Percentiles rank a stretch among this genome's conserved stretches.
phyloP scores from a whole-genome alignment of 1,140 invertebrate genomes.

The Babylonia areolata region DNA sequence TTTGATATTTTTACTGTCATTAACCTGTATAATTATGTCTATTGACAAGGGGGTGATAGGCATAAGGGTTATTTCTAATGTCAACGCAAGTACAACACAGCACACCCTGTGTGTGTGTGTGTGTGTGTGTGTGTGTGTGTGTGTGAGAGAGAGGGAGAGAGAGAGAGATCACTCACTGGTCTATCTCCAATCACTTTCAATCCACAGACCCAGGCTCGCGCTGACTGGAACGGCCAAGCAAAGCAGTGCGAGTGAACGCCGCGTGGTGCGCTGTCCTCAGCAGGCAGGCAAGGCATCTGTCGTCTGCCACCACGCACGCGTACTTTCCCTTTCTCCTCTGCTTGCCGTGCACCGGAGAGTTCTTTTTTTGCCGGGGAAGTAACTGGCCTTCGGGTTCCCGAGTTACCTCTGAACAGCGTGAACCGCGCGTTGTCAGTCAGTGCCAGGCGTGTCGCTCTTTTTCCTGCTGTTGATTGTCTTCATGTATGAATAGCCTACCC shows the following conservation, averaged over 20 bases:
- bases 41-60: too few species aligned
- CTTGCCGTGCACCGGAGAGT: neutral
- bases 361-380: neutral
- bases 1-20: too few species aligned
- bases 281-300: too few species aligned
- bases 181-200: neutral
- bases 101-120: too few species aligned
- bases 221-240: neutral
- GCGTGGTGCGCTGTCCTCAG: neutral
- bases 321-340: neutral
- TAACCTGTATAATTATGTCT: too few species aligned
- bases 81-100: too few species aligned
- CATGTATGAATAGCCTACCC: too few species aligned
- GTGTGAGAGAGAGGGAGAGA: conserved; percentile 5
- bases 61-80: too few species aligned
- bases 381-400: neutral
- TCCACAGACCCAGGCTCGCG: neutral
- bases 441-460: neutral
- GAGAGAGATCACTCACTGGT: neutral
- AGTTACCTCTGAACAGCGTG: neutral
- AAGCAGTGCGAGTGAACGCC: neutral
- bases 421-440: neutral
- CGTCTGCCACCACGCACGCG: neutral
- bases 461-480: neutral
- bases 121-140: too few species aligned